Conservation (phyloP, 2,113 vertebrate species). For the Cavia aperea region DNA sequence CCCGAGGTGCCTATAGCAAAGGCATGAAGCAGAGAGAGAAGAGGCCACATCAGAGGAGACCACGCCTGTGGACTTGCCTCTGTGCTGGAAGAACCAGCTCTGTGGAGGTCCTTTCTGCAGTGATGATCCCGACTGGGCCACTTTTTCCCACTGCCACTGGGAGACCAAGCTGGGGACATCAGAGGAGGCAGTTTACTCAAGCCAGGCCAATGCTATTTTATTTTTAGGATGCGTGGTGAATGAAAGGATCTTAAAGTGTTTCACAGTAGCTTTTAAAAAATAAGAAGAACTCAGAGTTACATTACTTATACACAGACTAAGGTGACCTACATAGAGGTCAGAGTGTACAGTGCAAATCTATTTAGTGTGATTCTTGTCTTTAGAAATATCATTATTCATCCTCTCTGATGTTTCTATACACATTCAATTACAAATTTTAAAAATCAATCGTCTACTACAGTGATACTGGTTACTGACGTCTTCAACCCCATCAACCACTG, state of each 20-base stretch:
- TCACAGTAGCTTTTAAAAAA: neutral
- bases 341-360: neutral
- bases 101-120: neutral
- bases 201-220: neutral
- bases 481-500: neutral
- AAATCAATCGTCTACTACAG: neutral
- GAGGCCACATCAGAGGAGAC: too few species aligned
- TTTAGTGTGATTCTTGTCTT: neutral
- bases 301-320: neutral
- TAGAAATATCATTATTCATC: neutral
- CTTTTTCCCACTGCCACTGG: neutral
- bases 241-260: neutral
- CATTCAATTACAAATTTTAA: neutral
- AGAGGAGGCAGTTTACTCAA: neutral
- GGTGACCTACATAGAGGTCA: neutral
- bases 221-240: neutral
- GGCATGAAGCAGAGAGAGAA: neutral
- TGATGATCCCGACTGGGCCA: accelerated
- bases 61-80: too few species aligned
- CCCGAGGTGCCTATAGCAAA: neutral
- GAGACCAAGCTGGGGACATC: too few species aligned
- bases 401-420: neutral
- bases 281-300: neutral
- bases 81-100: neutral
- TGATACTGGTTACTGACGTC: neutral